These are phyloP conservation scores for Parascotia fuliginaria DNA, from an alignment of 2,888 invertebrate genomes.

Conservation along the genomic window DNA sequence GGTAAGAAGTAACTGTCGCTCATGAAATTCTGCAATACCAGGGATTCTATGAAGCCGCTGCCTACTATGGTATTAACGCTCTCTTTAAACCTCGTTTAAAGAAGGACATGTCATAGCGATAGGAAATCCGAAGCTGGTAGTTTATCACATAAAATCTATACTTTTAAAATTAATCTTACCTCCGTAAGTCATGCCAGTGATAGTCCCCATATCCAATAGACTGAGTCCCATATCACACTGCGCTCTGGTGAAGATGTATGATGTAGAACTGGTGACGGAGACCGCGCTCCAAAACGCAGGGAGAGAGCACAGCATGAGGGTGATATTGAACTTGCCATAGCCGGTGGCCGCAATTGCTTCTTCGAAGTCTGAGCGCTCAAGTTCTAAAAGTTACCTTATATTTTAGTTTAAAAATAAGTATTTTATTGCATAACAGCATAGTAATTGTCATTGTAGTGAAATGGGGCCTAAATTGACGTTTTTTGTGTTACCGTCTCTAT, in stretches of 20 bases:
- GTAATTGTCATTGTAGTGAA: too few species aligned
- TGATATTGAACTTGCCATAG: conserved; percentile 89
- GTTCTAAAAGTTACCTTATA: conserved; percentile 20
- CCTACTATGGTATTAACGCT: too few species aligned
- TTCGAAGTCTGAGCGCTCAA: conserved; percentile 87
- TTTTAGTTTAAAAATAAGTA: neutral
- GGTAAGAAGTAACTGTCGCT: too few species aligned
- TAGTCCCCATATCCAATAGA: conserved; percentile 88
- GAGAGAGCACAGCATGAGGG: conserved; percentile 85
- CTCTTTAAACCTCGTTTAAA: too few species aligned
- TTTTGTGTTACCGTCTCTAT: too few species aligned
- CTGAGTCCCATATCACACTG: conserved; percentile 90
- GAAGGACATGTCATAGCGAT: too few species aligned
- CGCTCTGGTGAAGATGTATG: conserved; percentile 90
- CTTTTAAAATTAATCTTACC: conserved; percentile 70
- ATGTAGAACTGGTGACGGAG: conserved; percentile 90
- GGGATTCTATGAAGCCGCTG: too few species aligned
- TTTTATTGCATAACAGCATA: too few species aligned
- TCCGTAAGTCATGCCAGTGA: conserved; percentile 90
- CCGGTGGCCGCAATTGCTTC: conserved; percentile 89
- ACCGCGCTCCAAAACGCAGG: conserved; percentile 89
- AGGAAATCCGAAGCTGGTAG: too few species aligned
- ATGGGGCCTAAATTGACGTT: too few species aligned
- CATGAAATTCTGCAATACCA: too few species aligned
- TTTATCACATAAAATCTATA: too few species aligned